Evolutionary conservation across 2,797 vertebrate genomes (phyloP).

Genomic region (Cottoperca gobio): DNA sequence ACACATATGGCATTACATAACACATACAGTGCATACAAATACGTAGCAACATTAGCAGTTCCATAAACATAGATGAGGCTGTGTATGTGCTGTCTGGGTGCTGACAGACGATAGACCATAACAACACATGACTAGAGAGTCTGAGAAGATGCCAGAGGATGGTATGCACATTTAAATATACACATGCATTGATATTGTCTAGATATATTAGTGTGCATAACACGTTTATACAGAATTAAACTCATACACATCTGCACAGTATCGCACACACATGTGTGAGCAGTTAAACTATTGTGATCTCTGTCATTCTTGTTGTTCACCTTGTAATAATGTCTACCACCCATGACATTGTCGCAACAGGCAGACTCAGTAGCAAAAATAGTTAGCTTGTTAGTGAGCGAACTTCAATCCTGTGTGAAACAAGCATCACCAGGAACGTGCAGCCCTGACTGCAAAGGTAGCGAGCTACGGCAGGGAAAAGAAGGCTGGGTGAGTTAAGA

Average conservation of each 20-base stretch:
- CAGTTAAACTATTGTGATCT: slow-evolving; percentile 3
- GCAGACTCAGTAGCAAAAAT: slow-evolving; percentile 13
- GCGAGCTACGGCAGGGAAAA: not conserved
- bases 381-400: slow-evolving; percentile 24
- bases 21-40: slow-evolving; percentile 47
- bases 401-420: slow-evolving; percentile 34
- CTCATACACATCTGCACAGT: not conserved
- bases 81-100: slow-evolving; percentile 12
- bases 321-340: slow-evolving; percentile 21
- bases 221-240: not conserved
- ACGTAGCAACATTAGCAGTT: slow-evolving; percentile 33
- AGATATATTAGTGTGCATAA: not conserved
- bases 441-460: slow-evolving; percentile 9
- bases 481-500: slow-evolving; percentile 24
- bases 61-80: slow-evolving; percentile 25
- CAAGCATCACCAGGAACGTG: slow-evolving; percentile 8
- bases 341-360: slow-evolving; percentile 27
- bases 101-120: slow-evolving; percentile 27
- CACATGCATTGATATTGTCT: not conserved
- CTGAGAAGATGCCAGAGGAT: slow-evolving; percentile 14
- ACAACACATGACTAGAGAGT: slow-evolving; percentile 19
- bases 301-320: slow-evolving; percentile 14
- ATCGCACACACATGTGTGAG: slow-evolving; percentile 12
- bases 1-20: slow-evolving; percentile 57
- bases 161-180: slow-evolving; percentile 11